Percentiles rank a stretch among this genome's conserved stretches.
phyloP scores from a whole-genome alignment of 2,888 invertebrate genomes.

The Drosophila limbata region DNA sequence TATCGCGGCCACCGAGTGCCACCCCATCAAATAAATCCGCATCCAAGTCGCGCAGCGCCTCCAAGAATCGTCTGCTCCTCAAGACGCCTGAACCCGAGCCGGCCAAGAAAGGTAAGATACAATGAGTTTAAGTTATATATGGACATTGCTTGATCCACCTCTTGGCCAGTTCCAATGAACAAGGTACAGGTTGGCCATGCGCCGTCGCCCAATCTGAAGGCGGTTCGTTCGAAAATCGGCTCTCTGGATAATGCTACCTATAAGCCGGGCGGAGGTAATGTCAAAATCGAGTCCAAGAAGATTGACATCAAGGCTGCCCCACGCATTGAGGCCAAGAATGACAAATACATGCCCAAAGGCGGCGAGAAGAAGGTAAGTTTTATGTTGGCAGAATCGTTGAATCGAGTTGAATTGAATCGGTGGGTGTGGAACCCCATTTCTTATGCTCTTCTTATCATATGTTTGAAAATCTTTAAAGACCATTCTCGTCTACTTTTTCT shows the following conservation, averaged over 20 bases:
- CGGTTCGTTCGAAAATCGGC: constrained; percentile 96
- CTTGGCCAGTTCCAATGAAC: constrained; percentile 92
- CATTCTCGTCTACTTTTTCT: constrained; percentile 14
- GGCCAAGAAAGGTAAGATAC: constrained; percentile 90
- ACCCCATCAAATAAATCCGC: constrained; percentile 85
- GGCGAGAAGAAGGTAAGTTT: constrained; percentile 94
- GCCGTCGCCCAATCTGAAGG: constrained; percentile 96
- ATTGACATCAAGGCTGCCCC: constrained; percentile 93
- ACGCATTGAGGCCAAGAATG: constrained; percentile 96
- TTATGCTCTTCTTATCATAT: constrained; percentile 19
- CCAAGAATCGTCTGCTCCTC: constrained; percentile 85
- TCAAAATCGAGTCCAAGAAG: constrained; percentile 95
- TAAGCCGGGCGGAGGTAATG: constrained; percentile 94
- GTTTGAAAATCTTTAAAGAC: constrained; percentile 14
- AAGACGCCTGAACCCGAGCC: constrained; percentile 90
- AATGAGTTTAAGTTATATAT: not conserved
- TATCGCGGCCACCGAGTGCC: constrained; percentile 85
- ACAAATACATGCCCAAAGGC: constrained; percentile 93
- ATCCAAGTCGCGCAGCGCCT: constrained; percentile 84
- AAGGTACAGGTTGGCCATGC: constrained; percentile 96
- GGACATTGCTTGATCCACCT: not conserved
- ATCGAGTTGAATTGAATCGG: not conserved
- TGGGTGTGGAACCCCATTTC: constrained; percentile 11
- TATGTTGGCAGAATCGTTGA: constrained; percentile 3
- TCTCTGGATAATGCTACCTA: constrained; percentile 95